These are phyloP conservation scores for Apostichopus japonicus DNA, from an alignment of 35 echinoderm and acorn worm species.

Conservation along the genomic window DNA sequence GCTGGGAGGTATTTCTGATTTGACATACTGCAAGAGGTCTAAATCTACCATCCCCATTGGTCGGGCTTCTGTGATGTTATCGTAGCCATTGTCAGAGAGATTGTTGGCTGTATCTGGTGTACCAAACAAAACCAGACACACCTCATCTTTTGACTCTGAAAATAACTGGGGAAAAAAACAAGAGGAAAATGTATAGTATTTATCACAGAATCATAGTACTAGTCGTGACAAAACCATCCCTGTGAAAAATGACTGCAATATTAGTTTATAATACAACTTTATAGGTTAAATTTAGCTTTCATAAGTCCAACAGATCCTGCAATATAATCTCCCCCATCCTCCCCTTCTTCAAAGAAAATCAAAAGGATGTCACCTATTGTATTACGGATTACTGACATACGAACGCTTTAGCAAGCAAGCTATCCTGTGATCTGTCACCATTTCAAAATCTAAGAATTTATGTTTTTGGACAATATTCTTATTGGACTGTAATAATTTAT, in stretches of 20 bases:
- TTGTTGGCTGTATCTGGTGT: conserved; percentile 83
- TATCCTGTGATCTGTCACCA: neutral
- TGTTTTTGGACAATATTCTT: neutral
- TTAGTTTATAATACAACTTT: neutral
- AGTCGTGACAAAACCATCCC: too few relatives aligned
- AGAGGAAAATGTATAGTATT: neutral
- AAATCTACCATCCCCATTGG: conserved; percentile 76
- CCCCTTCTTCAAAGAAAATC: too few relatives aligned
- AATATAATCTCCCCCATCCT: too few relatives aligned
- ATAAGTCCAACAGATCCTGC: too few relatives aligned
- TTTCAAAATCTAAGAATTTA: neutral
- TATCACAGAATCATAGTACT: too few relatives aligned
- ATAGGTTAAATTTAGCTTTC: too few relatives aligned
- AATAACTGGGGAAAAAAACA: conserved; percentile 65
- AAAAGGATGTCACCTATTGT: too few relatives aligned
- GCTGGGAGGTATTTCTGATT: conserved; percentile 75
- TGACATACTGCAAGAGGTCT: conserved; percentile 82
- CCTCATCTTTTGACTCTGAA: conserved; percentile 97
- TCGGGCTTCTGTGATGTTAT: conserved; percentile 86
- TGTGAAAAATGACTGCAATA: too few relatives aligned
- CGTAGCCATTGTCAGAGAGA: conserved; percentile 73
- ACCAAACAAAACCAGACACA: conserved; percentile 91
- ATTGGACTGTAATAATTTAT: neutral
- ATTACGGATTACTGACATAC: too few relatives aligned
- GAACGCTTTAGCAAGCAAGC: too few relatives aligned